Conservation (phyloP, 2,888 invertebrate species). For the Chymomyza fuscimana region DNA sequence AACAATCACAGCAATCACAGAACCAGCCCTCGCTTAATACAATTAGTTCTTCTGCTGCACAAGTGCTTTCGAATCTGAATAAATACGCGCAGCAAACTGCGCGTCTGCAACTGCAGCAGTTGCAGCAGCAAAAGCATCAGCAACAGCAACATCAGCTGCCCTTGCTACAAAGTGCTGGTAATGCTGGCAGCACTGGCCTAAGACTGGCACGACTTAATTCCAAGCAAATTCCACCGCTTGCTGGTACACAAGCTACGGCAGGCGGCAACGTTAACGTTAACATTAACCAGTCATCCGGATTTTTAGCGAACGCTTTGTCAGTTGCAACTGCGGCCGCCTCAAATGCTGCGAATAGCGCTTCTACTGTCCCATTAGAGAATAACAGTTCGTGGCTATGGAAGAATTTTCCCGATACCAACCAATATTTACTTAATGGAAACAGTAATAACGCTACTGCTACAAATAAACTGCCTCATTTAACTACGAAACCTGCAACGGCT, state of each 20-base stretch:
- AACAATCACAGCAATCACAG: constrained; percentile 24
- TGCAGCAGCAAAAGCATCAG: constrained; percentile 49
- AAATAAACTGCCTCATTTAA: constrained; percentile 63
- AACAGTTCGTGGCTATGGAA: constrained; percentile 72
- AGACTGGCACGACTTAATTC: constrained; percentile 54
- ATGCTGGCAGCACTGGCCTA: constrained; percentile 17
- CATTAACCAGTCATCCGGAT: background rate
- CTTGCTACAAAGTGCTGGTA: constrained; percentile 36
- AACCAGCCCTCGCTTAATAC: background rate
- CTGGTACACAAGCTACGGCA: constrained; percentile 34
- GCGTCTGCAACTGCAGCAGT: constrained; percentile 53
- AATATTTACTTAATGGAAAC: constrained; percentile 74
- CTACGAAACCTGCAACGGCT: constrained; percentile 64
- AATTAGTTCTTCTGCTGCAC: background rate
- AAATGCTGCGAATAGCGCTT: constrained; percentile 18
- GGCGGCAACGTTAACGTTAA: constrained; percentile 4
- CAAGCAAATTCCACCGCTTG: constrained; percentile 59
- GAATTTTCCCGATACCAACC: constrained; percentile 76
- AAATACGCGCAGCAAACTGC: constrained; percentile 47
- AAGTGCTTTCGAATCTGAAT: constrained; percentile 28
- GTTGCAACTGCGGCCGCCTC: constrained; percentile 31
- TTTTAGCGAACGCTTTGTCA: constrained; percentile 58
- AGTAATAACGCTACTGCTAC: constrained; percentile 20
- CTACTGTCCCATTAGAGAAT: constrained; percentile 38
- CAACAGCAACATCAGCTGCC: constrained; percentile 41